Conservation (phyloP, 2,888 invertebrate genomes). For the Papilio gigon region DNA sequence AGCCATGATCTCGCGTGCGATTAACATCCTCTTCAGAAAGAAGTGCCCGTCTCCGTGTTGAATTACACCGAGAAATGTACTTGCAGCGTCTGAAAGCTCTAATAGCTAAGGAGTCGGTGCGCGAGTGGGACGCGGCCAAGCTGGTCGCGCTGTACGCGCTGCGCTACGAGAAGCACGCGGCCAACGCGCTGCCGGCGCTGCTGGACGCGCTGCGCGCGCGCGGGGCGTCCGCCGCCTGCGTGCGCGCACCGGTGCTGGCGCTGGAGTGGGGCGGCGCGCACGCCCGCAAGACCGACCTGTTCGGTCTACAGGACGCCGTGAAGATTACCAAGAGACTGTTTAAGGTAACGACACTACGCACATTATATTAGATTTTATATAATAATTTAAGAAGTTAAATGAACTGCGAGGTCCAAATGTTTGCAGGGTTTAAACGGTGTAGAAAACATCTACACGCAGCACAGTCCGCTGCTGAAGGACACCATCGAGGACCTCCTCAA, state of each 20-base stretch:
- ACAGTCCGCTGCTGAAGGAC: slow-evolving; percentile 95
- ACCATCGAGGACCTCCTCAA: slow-evolving; percentile 94
- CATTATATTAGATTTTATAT: background rate
- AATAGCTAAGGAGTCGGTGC: slow-evolving; percentile 86
- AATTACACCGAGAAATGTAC: too few relatives aligned
- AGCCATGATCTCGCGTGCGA: too few relatives aligned
- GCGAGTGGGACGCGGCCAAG: slow-evolving; percentile 91
- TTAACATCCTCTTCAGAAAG: too few relatives aligned
- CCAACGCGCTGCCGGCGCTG: slow-evolving; percentile 88
- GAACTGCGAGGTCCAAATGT: background rate
- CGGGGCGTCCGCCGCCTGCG: slow-evolving; percentile 85
- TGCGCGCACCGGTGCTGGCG: slow-evolving; percentile 84
- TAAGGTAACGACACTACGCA: slow-evolving; percentile 80
- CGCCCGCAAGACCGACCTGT: slow-evolving; percentile 91
- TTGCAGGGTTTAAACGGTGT: slow-evolving; percentile 93
- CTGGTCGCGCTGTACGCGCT: slow-evolving; percentile 96
- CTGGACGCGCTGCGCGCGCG: slow-evolving; percentile 87
- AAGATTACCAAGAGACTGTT: slow-evolving; percentile 95
- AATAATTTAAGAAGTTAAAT: background rate
- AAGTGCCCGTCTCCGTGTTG: too few relatives aligned
- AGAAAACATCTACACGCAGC: slow-evolving; percentile 99
- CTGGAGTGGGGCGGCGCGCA: slow-evolving; percentile 94
- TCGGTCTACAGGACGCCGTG: slow-evolving; percentile 91
- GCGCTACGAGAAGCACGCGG: slow-evolving; percentile 94
- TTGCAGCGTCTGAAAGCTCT: slow-evolving; percentile 88